phyloP scores from a whole-genome alignment of 1,140 invertebrate genomes.

The Drosophila triauraria region DNA sequence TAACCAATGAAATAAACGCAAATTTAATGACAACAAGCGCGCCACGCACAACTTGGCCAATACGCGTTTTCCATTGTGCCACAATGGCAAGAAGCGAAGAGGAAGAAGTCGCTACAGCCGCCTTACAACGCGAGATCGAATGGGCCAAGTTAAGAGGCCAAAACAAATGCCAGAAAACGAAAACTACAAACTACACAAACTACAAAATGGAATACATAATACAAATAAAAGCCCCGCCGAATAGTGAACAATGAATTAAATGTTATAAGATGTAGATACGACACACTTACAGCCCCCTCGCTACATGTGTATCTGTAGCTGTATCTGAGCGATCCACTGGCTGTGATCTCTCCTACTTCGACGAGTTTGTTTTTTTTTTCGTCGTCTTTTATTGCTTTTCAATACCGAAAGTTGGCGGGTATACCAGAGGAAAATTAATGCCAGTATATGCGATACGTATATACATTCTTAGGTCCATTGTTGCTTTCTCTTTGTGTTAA shows the following conservation, averaged over 20 bases:
- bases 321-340: conserved; percentile 39
- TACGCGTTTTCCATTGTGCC: conserved; percentile 73
- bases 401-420: conserved; percentile 49
- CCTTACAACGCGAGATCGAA: conserved; percentile 54
- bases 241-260: conserved; percentile 64
- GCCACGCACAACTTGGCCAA: conserved; percentile 74
- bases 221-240: conserved; percentile 54
- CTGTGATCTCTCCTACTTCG: conserved; percentile 50
- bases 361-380: conserved; percentile 20
- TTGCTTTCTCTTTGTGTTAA: conserved; percentile 81
- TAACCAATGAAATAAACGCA: conserved; percentile 83
- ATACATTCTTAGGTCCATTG: conserved; percentile 38
- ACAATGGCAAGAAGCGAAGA: conserved; percentile 31
- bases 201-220: conserved; percentile 74
- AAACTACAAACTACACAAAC: conserved; percentile 67
- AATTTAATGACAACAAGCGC: conserved; percentile 81
- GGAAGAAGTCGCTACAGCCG: conserved; percentile 10
- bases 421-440: conserved; percentile 62
- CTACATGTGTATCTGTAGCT: conserved; percentile 36
- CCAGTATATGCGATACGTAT: conserved; percentile 50
- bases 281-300: conserved; percentile 14
- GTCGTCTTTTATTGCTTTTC: conserved; percentile 52
- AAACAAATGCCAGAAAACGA: conserved; percentile 51
- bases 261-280: conserved; percentile 59
- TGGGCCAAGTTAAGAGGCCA: conserved; percentile 13